Conservation (phyloP, 1,140 invertebrate species). For the Eriosoma lanigerum region DNA sequence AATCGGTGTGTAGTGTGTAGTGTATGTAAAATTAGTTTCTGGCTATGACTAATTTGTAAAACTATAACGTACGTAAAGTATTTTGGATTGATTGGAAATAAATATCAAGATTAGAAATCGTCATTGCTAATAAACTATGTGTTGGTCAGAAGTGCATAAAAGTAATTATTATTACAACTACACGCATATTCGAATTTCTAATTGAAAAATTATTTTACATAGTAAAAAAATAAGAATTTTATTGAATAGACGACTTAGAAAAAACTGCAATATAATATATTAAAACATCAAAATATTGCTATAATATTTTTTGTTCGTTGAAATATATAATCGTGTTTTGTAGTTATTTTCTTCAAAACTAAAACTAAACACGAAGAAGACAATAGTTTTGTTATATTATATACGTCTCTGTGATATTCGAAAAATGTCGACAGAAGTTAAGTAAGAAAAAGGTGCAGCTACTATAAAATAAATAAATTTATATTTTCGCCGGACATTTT, state of each 20-base stretch:
- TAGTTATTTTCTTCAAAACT: too few species aligned
- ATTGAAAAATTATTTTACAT: background rate
- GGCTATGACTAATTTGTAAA: slow-evolving; percentile 25
- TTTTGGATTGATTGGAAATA: slow-evolving; percentile 6
- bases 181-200: too few species aligned
- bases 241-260: background rate
- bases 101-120: slow-evolving; percentile 9
- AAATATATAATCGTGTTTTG: too few species aligned
- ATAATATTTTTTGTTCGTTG: too few species aligned
- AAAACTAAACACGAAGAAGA: too few species aligned
- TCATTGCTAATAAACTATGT: background rate
- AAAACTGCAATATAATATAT: background rate
- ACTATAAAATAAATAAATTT: background rate
- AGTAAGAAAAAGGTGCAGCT: slow-evolving; percentile 12
- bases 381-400: background rate
- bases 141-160: too few species aligned
- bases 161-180: background rate
- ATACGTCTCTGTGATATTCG: background rate
- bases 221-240: background rate
- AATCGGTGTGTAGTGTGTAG: background rate
- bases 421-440: slow-evolving; percentile 2
- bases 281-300: background rate
- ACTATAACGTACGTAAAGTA: background rate
- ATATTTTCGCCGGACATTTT: slow-evolving; percentile 1
- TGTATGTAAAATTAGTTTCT: slow-evolving; percentile 19